These are phyloP conservation scores for Leucopsar rothschildi DNA, from an alignment of 2,113 vertebrate species.

Conservation along the genomic window DNA sequence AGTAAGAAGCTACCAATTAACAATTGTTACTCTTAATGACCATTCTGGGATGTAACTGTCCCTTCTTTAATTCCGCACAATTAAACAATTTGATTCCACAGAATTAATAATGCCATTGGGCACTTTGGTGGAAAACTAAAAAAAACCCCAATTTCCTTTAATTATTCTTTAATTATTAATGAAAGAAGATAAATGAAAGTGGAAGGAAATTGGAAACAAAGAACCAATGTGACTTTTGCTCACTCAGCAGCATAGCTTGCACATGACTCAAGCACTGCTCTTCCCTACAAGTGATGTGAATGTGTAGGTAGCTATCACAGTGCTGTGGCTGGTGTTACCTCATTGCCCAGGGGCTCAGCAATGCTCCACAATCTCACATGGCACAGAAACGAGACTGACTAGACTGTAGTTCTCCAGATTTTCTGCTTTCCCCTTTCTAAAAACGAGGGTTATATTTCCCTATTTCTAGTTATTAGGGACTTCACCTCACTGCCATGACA, in stretches of 20 bases:
- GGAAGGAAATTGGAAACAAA: not conserved
- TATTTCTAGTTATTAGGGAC: not conserved
- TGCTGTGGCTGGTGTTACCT: not conserved
- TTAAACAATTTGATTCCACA: not conserved
- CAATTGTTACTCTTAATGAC: not conserved
- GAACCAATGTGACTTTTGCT: not conserved
- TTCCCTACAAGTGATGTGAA: rapidly evolving
- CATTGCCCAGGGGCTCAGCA: not conserved
- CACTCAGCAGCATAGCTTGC: not conserved
- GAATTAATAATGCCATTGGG: not conserved
- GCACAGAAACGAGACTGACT: not conserved
- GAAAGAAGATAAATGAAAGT: not conserved
- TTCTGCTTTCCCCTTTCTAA: not conserved
- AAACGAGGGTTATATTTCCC: not conserved
- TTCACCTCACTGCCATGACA: not conserved
- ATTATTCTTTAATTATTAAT: not conserved
- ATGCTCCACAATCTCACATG: not conserved
- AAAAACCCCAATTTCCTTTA: not conserved
- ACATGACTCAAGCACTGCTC: not conserved
- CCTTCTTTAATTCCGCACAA: not conserved
- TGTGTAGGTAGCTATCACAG: not conserved
- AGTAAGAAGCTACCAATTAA: not conserved
- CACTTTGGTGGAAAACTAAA: not conserved
- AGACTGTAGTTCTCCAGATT: not conserved
- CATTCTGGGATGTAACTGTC: not conserved